These are phyloP conservation scores for Masticophis lateralis DNA, from an alignment of 2,797 vertebrate genomes.

Conservation along the genomic window DNA sequence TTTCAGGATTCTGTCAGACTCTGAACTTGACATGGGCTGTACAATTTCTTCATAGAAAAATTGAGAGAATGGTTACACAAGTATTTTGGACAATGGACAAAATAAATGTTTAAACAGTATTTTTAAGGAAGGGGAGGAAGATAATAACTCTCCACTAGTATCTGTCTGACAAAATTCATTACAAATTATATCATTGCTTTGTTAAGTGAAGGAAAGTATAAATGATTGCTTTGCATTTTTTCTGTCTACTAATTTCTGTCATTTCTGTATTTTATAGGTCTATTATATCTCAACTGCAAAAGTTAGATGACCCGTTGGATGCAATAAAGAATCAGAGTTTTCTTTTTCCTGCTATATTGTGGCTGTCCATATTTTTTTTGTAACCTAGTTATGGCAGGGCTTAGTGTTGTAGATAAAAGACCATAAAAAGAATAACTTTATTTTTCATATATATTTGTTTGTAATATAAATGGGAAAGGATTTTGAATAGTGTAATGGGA, in stretches of 20 bases:
- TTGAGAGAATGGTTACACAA: background rate
- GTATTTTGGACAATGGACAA: background rate
- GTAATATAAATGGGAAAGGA: background rate
- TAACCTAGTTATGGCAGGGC: background rate
- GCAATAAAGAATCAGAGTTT: background rate
- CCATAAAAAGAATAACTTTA: background rate
- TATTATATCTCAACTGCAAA: background rate
- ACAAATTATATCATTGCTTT: background rate
- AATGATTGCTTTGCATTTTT: background rate
- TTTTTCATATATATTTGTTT: background rate
- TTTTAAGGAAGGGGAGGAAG: background rate
- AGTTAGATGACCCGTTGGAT: background rate
- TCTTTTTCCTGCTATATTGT: background rate
- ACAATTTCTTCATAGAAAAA: background rate
- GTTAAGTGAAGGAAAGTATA: background rate
- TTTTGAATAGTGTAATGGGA: background rate
- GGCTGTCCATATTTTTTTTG: background rate
- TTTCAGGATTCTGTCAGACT: background rate
- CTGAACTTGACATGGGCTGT: background rate
- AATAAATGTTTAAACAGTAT: background rate
- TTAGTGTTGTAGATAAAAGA: background rate
- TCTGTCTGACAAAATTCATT: background rate
- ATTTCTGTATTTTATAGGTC: background rate
- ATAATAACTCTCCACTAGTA: background rate
- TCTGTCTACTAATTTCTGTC: background rate